Conservation (phyloP, 2,113 vertebrate genomes). For the Probosciger aterrimus region DNA sequence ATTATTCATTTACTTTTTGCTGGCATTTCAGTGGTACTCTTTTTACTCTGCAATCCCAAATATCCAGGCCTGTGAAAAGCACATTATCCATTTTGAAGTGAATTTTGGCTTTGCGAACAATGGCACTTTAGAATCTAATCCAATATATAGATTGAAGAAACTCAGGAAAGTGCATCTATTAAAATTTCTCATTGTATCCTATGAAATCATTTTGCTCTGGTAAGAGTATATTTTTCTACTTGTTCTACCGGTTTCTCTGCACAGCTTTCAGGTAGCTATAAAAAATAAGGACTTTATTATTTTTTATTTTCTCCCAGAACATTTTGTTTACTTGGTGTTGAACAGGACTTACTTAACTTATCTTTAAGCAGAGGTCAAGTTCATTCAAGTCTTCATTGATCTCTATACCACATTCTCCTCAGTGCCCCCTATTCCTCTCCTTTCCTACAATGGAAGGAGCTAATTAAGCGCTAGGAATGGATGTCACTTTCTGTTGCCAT, state of each 20-base stretch:
- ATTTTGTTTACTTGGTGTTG: not conserved
- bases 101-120: not conserved
- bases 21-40: not conserved
- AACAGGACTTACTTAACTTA: not conserved
- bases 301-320: not conserved
- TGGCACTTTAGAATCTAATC: not conserved
- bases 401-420: not conserved
- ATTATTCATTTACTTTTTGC: not conserved
- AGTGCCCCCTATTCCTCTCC: not conserved
- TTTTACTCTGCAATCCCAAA: not conserved
- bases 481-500: not conserved
- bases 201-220: not conserved
- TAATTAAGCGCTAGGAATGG: not conserved
- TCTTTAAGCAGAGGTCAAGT: not conserved
- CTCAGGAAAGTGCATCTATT: not conserved
- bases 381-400: not conserved
- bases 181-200: not conserved
- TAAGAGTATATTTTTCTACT: not conserved
- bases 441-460: not conserved
- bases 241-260: not conserved
- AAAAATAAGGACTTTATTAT: not conserved
- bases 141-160: not conserved
- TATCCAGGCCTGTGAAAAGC: not conserved
- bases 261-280: not conserved
- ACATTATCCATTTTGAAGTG: not conserved